Evolutionary conservation across 2,888 invertebrate genomes (phyloP), one percentile per base, ranked within the genome.

Genomic region (Ichneumon xanthorius): DNA sequence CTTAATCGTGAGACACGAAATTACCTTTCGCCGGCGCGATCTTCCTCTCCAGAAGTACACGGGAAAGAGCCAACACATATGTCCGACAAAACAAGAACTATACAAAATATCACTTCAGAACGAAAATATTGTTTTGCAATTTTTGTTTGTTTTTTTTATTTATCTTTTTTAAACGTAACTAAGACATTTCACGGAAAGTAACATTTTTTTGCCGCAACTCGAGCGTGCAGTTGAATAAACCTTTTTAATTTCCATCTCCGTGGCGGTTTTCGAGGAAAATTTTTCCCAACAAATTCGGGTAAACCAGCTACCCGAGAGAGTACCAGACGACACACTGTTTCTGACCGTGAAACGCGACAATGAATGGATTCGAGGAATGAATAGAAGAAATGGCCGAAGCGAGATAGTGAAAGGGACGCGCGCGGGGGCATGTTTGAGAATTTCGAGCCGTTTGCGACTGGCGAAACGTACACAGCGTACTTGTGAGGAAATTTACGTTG

Each of bases 1-100:
- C 11, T 14, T 33, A 33, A 33, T 16, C 30, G 61, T n/a, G 16
- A 63, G 33, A 7, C 30, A 7, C n/a, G 30, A 63, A 61, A 78
- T 86, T 88, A 88, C 85, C 87, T 87, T 75, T 26, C 50, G 40
- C n/a, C 65, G 58, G 72, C 71, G 53, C 53, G 61, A 55, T 80
- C 70, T 76, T 55, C 79, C 75, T 30, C 61, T 50, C 22, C 80
- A 72, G 63, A 78, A 80, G 33, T 67, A 87, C 70, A 67, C 55
- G 48, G 76, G 48, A 2, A 84, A 50, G 16, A 82, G 68, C 48
- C 55, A 82, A 50, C 80, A 88, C 82, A 87, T 82, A 65, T 58
- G 45, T 58, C n/a, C 50, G 73, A 33, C 40, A 67, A 50, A 22
- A 3, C 22, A 4, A 50, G 53, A 22, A 3, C 22, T 2, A 61